Conservation (phyloP, 2,797 vertebrate genomes). For the Sylvia borin region DNA sequence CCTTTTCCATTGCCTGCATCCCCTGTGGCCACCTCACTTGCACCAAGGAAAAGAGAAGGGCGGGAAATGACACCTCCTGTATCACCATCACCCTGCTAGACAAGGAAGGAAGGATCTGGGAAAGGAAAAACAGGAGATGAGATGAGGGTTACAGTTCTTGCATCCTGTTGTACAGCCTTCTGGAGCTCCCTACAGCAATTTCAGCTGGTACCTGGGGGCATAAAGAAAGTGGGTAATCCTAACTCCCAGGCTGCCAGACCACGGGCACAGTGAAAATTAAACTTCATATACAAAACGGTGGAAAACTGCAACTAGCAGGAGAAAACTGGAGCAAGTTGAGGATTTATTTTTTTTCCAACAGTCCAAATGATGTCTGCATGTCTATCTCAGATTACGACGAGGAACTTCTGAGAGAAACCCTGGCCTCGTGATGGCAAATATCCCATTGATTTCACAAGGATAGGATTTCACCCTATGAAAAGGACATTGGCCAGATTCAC, state of each 20-base stretch:
- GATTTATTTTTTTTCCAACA: neutral
- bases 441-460: conserved; percentile 3
- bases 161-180: neutral
- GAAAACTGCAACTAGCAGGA: neutral
- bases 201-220: neutral
- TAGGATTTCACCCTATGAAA: conserved; percentile 57
- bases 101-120: neutral
- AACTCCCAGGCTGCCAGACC: neutral
- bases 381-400: conserved; percentile 2
- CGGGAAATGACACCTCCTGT: neutral
- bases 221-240: neutral
- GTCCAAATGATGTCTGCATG: neutral
- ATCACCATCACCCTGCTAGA: neutral
- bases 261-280: neutral
- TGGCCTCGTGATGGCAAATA: neutral
- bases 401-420: conserved; percentile 8
- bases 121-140: neutral
- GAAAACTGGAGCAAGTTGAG: neutral
- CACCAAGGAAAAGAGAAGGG: neutral
- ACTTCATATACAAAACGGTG: neutral
- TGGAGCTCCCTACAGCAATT: neutral
- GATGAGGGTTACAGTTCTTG: neutral
- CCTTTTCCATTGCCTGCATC: neutral
- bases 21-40: neutral
- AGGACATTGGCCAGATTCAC: conserved; percentile 27